phyloP scores from a whole-genome alignment of 2,888 invertebrate species.

The Leucoptera coffeella region DNA sequence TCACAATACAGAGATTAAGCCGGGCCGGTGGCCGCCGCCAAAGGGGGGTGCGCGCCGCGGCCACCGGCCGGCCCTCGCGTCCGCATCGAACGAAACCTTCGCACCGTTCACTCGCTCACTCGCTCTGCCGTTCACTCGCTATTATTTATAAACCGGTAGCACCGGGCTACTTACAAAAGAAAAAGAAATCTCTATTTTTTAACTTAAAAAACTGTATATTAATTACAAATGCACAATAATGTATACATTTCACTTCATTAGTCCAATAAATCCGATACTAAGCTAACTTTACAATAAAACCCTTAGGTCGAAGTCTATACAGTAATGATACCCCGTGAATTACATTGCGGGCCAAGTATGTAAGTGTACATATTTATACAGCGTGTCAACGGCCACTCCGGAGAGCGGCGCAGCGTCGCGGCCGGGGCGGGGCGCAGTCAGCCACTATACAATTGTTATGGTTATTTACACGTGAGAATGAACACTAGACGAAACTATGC shows the following conservation, averaged over 20 bases:
- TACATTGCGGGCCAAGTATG: conserved; percentile 2
- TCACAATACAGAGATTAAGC: conserved; percentile 37
- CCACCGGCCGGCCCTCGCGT: conserved; percentile 10
- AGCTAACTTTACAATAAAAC: too few species aligned
- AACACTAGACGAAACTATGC: too few species aligned
- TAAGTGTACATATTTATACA: not conserved
- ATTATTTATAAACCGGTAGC: conserved; percentile 14
- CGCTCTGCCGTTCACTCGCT: conserved; percentile 6
- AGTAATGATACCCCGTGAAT: conserved; percentile 2
- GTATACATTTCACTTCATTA: conserved; percentile 20
- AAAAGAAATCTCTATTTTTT: conserved; percentile 36
- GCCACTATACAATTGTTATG: conserved; percentile 1
- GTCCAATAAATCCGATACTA: too few species aligned
- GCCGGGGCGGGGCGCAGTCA: not conserved
- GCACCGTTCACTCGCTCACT: conserved; percentile 3
- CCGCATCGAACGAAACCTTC: conserved; percentile 1
- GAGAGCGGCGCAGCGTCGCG: not conserved
- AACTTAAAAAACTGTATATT: conserved; percentile 32
- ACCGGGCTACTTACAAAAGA: conserved; percentile 16
- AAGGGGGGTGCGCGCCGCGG: conserved; percentile 9
- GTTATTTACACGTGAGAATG: not conserved
- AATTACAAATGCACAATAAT: conserved; percentile 47
- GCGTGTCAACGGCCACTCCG: not conserved
- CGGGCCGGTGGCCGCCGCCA: conserved; percentile 18
- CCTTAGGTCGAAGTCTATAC: too few species aligned